These are phyloP conservation scores for Drosophila anomelani DNA, from an alignment of 2,888 invertebrate species.

Conservation along the genomic window DNA sequence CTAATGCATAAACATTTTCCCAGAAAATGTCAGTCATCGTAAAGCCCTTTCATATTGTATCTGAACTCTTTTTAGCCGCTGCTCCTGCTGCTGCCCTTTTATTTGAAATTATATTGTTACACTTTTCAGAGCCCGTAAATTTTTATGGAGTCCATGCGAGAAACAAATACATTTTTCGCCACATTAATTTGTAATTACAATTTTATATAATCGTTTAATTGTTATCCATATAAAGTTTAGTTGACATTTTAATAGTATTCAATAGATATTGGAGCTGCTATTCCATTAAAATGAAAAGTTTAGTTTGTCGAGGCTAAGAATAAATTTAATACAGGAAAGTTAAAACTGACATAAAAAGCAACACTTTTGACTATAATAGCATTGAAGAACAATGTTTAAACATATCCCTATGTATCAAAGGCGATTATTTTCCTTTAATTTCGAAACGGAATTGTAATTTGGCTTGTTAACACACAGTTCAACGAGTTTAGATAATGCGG, in stretches of 20 bases:
- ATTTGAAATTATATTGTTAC: not conserved
- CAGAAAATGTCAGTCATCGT: slow-evolving; percentile 27
- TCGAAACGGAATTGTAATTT: not conserved
- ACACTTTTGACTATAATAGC: not conserved
- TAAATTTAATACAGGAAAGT: too few relatives aligned
- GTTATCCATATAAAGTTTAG: not conserved
- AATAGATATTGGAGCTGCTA: not conserved
- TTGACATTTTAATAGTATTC: not conserved
- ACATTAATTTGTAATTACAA: slow-evolving; percentile 16
- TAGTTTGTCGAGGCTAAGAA: rapidly evolving
- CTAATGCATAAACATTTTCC: slow-evolving; percentile 46
- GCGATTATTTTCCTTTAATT: not conserved
- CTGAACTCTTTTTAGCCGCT: slow-evolving; percentile 3
- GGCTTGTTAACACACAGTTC: too few relatives aligned
- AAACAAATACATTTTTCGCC: slow-evolving; percentile 8
- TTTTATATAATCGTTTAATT: not conserved
- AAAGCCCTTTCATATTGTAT: slow-evolving; percentile 8
- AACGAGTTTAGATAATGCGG: not conserved
- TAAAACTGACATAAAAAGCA: not conserved
- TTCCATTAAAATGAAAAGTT: not conserved
- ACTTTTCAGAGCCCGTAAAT: not conserved
- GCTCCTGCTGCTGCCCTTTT: slow-evolving; percentile 6
- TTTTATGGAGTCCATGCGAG: slow-evolving; percentile 3
- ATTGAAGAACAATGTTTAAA: too few relatives aligned
- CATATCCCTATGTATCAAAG: not conserved